Evolutionary conservation across 2,888 invertebrate species (phyloP).

Genomic region (Iselma pallidipennis): DNA sequence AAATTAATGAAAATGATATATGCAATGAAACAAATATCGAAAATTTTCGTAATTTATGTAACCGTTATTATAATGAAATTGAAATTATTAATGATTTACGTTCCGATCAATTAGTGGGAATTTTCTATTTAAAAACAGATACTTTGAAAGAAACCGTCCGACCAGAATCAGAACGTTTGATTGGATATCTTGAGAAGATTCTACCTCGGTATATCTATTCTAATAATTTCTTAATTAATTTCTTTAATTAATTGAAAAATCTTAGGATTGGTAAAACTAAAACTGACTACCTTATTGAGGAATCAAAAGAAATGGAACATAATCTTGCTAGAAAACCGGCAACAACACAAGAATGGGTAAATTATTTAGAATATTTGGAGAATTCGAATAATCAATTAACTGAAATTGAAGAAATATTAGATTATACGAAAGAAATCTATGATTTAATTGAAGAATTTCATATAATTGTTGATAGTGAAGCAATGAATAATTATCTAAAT

Average conservation of each 20-base stretch:
- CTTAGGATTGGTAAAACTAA: constrained; percentile 67
- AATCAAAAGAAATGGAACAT: constrained; percentile 66
- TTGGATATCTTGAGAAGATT: constrained; percentile 65
- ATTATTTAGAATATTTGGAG: constrained; percentile 72
- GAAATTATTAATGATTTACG: constrained; percentile 68
- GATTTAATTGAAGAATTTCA: constrained; percentile 81
- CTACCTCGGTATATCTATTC: constrained; percentile 73
- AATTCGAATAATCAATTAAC: constrained; percentile 68
- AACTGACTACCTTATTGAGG: constrained; percentile 59
- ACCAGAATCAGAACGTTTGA: constrained; percentile 72
- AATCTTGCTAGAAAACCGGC: constrained; percentile 68
- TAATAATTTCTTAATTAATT: not conserved
- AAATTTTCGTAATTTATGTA: constrained; percentile 68
- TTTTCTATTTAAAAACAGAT: constrained; percentile 70
- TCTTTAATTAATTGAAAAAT: constrained; percentile 3
- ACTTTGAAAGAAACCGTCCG: constrained; percentile 73
- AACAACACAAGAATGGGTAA: constrained; percentile 73
- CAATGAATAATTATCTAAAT: constrained; percentile 67
- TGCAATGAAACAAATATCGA: constrained; percentile 66
- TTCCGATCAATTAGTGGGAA: constrained; percentile 70
- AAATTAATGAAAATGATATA: constrained; percentile 66
- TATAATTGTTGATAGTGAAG: constrained; percentile 74
- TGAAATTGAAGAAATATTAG: constrained; percentile 71
- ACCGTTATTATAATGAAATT: constrained; percentile 71
- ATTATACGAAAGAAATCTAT: constrained; percentile 81